A percentile compares a stretch with the other conserved stretches of the same genome.
Conservation (phyloP, 35 echinoderm and acorn worm genomes). For the Lytechinus pictus region DNA sequence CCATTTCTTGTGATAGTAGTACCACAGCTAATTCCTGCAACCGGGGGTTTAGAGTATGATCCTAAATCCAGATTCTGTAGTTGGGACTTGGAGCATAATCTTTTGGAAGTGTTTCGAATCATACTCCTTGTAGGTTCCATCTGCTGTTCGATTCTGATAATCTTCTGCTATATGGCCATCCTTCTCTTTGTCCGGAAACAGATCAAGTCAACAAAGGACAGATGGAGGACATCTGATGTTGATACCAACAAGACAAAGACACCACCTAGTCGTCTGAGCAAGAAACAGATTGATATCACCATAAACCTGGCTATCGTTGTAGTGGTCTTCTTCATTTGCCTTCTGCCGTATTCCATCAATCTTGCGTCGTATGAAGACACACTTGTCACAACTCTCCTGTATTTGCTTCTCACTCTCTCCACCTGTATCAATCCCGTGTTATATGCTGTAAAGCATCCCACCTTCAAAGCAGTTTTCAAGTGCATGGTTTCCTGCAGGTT, state of each 20-base stretch:
- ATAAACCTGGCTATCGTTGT: conserved; percentile 78
- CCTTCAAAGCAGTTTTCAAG: conserved; percentile 65
- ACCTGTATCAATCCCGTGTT: conserved; percentile 79
- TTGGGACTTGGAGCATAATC: background rate
- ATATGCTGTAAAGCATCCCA: conserved; percentile 77
- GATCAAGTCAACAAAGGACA: conserved; percentile 48
- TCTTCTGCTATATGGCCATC: conserved; percentile 62
- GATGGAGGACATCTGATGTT: background rate
- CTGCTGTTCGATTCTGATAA: conserved; percentile 56
- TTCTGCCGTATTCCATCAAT: conserved; percentile 49
- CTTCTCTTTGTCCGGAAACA: conserved; percentile 63
- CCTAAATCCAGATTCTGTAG: background rate
- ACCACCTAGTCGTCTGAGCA: background rate
- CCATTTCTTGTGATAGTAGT: conserved; percentile 21
- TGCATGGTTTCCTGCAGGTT: conserved; percentile 69
- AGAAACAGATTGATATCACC: conserved; percentile 69
- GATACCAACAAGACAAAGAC: background rate
- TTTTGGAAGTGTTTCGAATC: background rate
- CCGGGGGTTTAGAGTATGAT: conserved; percentile 30
- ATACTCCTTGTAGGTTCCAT: conserved; percentile 39
- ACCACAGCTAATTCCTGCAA: background rate
- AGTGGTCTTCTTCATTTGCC: conserved; percentile 64
- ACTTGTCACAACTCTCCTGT: background rate
- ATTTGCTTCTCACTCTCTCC: conserved; percentile 58
- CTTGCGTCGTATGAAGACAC: conserved; percentile 32